Evolutionary conservation across 53 echinoderm and acorn worm species (phyloP).

Genomic region (Pentamera pediparva): DNA sequence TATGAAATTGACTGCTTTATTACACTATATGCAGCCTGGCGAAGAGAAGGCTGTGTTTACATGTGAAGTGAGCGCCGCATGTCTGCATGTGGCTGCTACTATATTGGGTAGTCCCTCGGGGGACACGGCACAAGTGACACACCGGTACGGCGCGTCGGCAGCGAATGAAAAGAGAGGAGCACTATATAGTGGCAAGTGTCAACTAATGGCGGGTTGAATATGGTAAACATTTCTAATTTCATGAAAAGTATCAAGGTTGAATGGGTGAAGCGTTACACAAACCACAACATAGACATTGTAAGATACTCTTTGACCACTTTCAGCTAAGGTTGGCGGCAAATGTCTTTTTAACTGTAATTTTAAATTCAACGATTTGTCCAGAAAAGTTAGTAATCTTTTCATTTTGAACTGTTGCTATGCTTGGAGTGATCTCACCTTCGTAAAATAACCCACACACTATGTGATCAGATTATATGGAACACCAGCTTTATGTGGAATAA

Average conservation of each 20-base stretch:
- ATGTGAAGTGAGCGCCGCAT: too few species aligned
- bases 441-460: neutral
- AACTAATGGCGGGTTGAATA: too few species aligned
- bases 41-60: too few species aligned
- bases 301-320: neutral
- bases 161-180: too few species aligned
- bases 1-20: too few species aligned
- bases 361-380: neutral
- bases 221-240: too few species aligned
- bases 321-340: neutral
- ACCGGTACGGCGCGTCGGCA: too few species aligned
- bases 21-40: too few species aligned
- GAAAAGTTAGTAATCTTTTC: neutral
- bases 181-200: too few species aligned
- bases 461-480: slow-evolving; percentile 10
- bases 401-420: neutral
- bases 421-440: neutral
- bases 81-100: too few species aligned
- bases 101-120: too few species aligned
- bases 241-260: neutral
- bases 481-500: neutral
- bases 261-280: neutral
- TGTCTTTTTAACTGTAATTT: neutral
- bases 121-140: too few species aligned
- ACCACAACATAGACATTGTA: neutral